These are phyloP conservation scores for Zosterops lateralis DNA, from an alignment of 2,113 vertebrate species.

Conservation along the genomic window DNA sequence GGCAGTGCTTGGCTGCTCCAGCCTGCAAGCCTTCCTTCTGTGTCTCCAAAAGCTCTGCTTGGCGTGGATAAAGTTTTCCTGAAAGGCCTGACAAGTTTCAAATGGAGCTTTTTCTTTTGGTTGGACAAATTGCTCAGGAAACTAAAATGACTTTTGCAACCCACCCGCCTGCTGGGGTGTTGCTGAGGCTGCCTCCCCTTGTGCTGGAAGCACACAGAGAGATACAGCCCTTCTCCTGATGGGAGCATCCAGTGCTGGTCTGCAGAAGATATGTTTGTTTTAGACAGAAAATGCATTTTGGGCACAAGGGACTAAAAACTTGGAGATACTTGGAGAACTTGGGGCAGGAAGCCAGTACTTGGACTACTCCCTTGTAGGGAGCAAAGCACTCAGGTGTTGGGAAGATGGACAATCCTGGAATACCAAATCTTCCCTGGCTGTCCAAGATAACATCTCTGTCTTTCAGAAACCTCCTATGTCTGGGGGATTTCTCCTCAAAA, in stretches of 20 bases:
- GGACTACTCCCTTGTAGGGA: neutral
- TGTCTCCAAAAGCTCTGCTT: neutral
- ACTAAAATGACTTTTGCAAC: neutral
- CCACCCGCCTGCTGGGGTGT: fast-evolving
- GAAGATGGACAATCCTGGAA: neutral
- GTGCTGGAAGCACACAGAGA: neutral
- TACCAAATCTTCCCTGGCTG: no score
- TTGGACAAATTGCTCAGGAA: neutral
- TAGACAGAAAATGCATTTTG: neutral
- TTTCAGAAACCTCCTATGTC: neutral
- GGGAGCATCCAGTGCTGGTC: neutral
- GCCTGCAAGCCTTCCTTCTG: neutral
- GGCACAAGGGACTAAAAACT: neutral
- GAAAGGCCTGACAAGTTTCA: neutral
- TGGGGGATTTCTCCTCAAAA: neutral
- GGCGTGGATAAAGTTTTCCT: fast-evolving
- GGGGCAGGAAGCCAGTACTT: neutral
- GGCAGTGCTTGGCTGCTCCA: neutral
- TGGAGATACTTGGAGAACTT: neutral
- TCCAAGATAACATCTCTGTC: neutral
- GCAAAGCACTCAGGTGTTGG: neutral
- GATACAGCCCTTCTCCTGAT: neutral
- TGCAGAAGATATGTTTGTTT: neutral
- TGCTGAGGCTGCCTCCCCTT: neutral
- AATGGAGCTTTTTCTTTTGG: neutral